phyloP scores from a whole-genome alignment of 2,888 invertebrate species.

The Ctena decussata region DNA sequence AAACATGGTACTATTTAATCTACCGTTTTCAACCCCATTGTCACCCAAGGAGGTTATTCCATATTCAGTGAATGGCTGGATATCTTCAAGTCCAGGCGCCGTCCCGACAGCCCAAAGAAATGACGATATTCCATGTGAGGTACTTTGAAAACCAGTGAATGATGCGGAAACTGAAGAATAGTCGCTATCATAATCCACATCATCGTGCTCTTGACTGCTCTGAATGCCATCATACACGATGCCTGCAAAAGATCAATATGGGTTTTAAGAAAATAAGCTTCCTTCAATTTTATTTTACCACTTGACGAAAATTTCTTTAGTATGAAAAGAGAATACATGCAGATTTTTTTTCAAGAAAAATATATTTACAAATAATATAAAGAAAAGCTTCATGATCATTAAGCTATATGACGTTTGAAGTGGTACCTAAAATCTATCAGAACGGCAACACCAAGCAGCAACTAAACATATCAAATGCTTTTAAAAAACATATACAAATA shows the following conservation, averaged over 20 bases:
- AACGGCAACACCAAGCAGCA: too few species aligned
- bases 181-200: slow-evolving; percentile 62
- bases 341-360: too few species aligned
- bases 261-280: too few species aligned
- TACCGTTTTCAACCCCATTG: slow-evolving; percentile 60
- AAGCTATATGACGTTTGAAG: too few species aligned
- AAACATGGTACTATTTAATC: not conserved
- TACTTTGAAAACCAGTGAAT: slow-evolving; percentile 65
- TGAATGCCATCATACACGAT: slow-evolving; percentile 54
- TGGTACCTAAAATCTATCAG: too few species aligned
- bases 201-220: slow-evolving; percentile 33
- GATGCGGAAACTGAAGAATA: slow-evolving; percentile 50
- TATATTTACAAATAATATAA: too few species aligned
- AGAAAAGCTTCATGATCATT: too few species aligned
- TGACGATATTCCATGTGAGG: slow-evolving; percentile 56
- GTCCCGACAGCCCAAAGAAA: slow-evolving; percentile 71
- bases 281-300: too few species aligned
- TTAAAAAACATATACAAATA: too few species aligned
- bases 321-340: too few species aligned
- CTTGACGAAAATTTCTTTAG: too few species aligned
- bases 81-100: slow-evolving; percentile 58
- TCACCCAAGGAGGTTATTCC: slow-evolving; percentile 57
- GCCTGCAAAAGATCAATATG: slow-evolving; percentile 26
- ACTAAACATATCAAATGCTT: too few species aligned
- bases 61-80: slow-evolving; percentile 54